A percentile compares a stretch with the other conserved stretches of the same genome.
Conservation (phyloP, 1,140 invertebrate species). For the Calliopsis andreniformis region DNA sequence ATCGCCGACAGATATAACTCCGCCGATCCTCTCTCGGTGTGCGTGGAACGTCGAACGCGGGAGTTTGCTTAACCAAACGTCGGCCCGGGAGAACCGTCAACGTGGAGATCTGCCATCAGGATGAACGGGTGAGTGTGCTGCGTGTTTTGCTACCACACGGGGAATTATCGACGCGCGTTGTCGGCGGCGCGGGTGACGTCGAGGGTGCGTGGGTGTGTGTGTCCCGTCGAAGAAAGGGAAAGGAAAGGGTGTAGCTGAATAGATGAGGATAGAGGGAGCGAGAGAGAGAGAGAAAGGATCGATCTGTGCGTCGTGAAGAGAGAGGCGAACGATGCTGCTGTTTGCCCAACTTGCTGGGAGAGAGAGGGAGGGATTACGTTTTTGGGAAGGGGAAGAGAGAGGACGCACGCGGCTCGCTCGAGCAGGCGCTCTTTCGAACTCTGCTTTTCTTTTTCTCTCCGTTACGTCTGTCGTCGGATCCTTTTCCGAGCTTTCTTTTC, state of each 20-base stretch:
- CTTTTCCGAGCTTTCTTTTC: constrained; percentile 16
- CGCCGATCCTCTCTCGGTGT: not conserved
- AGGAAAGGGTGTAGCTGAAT: constrained; percentile 29
- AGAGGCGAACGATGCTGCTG: constrained; percentile 20
- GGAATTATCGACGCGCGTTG: constrained; percentile 54
- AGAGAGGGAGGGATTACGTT: not conserved
- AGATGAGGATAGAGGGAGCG: constrained; percentile 21
- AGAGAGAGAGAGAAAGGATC: constrained; percentile 37
- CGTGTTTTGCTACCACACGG: constrained; percentile 42
- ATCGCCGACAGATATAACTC: constrained; percentile 41
- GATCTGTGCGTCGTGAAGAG: constrained; percentile 39
- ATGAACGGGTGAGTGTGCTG: constrained; percentile 73
- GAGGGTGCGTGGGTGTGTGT: not conserved
- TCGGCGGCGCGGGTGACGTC: not conserved
- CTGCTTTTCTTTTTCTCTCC: constrained; percentile 18
- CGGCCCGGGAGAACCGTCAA: constrained; percentile 42
- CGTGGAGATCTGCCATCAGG: constrained; percentile 65
- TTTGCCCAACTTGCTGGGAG: no score
- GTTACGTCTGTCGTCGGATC: not conserved
- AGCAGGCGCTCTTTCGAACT: constrained; percentile 29
- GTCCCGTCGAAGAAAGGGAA: constrained; percentile 29
- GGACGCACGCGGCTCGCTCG: not conserved
- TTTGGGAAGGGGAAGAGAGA: not conserved
- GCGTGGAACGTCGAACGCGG: constrained; percentile 36
- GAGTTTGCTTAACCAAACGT: constrained; percentile 56